Evolutionary conservation across 1,140 invertebrate species (phyloP).

Genomic region (Lamellibrachia luymesi): DNA sequence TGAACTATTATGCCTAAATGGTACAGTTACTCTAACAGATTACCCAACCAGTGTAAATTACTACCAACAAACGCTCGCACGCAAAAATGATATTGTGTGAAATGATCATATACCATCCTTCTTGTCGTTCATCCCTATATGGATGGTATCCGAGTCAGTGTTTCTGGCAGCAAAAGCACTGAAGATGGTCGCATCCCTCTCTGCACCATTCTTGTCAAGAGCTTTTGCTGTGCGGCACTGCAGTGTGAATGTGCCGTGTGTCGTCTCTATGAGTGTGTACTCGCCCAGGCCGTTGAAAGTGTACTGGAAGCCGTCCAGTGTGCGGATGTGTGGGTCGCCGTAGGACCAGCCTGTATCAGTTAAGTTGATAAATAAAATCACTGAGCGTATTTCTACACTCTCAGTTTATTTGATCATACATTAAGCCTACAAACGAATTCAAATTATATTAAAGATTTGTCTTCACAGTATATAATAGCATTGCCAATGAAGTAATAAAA

Average conservation of each 20-base stretch:
- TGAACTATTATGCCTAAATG: background rate
- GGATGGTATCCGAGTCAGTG: background rate
- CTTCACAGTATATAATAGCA: no score
- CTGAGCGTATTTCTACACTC: no score
- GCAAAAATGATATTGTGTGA: background rate
- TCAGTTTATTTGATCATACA: no score
- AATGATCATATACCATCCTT: background rate
- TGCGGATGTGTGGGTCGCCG: slow-evolving; percentile 28
- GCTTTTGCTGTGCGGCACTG: slow-evolving; percentile 6
- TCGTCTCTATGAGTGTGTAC: slow-evolving; percentile 21
- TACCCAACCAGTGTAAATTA: background rate
- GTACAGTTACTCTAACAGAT: background rate
- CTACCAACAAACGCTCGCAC: background rate
- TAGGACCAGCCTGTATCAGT: slow-evolving; percentile 16
- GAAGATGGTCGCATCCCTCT: slow-evolving; percentile 2
- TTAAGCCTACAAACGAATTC: no score
- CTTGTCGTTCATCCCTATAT: background rate
- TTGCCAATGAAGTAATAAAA: no score
- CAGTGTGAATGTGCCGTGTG: slow-evolving; percentile 1
- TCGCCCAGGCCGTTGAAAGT: slow-evolving; percentile 29
- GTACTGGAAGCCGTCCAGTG: slow-evolving; percentile 24
- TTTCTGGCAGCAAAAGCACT: slow-evolving; percentile 14
- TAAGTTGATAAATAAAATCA: background rate
- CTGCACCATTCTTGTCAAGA: background rate
- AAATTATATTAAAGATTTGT: no score